phyloP scores from a whole-genome alignment of 2,888 invertebrate species.

The Dicycla oo region DNA sequence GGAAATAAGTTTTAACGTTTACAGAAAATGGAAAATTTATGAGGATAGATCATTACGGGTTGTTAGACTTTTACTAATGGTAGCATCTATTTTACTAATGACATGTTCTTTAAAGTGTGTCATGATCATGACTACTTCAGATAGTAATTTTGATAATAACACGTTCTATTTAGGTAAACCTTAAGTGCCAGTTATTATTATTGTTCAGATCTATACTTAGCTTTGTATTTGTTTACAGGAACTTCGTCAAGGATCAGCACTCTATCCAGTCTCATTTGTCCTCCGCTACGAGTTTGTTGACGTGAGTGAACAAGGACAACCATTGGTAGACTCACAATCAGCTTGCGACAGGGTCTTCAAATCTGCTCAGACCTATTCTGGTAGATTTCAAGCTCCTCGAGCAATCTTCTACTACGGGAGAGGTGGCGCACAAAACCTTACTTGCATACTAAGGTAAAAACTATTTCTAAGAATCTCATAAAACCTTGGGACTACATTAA shows the following conservation, averaged over 20 bases:
- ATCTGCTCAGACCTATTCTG: constrained; percentile 89
- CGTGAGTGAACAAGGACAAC: constrained; percentile 92
- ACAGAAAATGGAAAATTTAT: constrained; percentile 35
- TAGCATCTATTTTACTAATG: constrained; percentile 27
- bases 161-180: background rate
- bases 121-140: background rate
- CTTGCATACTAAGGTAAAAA: constrained; percentile 92
- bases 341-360: constrained; percentile 92
- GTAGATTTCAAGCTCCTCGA: constrained; percentile 93
- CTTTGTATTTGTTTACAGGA: constrained; percentile 79
- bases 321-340: constrained; percentile 89
- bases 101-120: background rate
- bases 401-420: constrained; percentile 96
- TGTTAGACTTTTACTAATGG: constrained; percentile 20
- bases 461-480: constrained; percentile 6
- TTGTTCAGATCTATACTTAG: background rate
- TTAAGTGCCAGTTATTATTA: background rate
- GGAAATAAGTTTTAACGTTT: constrained; percentile 47
- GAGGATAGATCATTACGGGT: constrained; percentile 3
- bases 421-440: constrained; percentile 94
- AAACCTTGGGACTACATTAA: constrained; percentile 5
- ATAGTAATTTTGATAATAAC: constrained; percentile 4
- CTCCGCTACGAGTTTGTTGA: constrained; percentile 96
- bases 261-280: constrained; percentile 94
- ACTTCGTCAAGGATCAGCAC: constrained; percentile 94